Base-by-base conservation (phyloP, 2,113 vertebrate species). In the Sitta europaea region DNA sequence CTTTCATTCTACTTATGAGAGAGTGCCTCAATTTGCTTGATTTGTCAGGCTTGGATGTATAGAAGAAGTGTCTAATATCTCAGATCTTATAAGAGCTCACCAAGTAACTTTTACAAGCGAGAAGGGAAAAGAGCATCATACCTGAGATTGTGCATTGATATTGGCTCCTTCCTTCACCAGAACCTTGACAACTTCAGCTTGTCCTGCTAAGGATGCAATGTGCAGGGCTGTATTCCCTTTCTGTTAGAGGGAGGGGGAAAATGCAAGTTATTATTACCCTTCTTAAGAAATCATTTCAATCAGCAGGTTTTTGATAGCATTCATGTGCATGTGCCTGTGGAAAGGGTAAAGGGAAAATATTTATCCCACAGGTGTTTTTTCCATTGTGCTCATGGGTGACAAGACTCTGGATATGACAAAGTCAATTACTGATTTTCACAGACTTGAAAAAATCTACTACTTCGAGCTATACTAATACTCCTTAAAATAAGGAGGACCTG, bases 171-270 rank as follows among this genome's bases (percentile, higher is more conserved):
- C 98, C 94, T 99, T 99, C 82, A 99, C 98, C 55, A 99, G 98
- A 74, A 98, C 98, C 91, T 99, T 99, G 88, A 99, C 99, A 4
- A 99, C 99, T 51, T 99, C 99, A 12, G 94, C 98, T 97, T 99
- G 99, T 90, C 99, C 99, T 15, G 99, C 99, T 92, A 99, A 96
- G 33, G 99, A 99, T 25, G 99, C 98, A 29, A 99, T 99, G 96
- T 99, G 99, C 47, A 99, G 98, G n/a, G 99, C 99, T 22, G 99
- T 99, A 96, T 99, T 99, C 89, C 99, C 99, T 97, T 99, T 99
- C 99, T 99, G 98, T 80, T 77, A 50, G 1, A 43, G 27, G 72
- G 55, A 81, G 6, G 9, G 5, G 11, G 24, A 31, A 95, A 91
- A 79, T 0, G 1, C 84, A 89, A 96, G 33, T 57, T 29, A 31